Percentiles rank a stretch among this genome's conserved stretches.
Evolutionary conservation across 2,888 invertebrate species (phyloP).

Genomic region (Aethes cnicana): DNA sequence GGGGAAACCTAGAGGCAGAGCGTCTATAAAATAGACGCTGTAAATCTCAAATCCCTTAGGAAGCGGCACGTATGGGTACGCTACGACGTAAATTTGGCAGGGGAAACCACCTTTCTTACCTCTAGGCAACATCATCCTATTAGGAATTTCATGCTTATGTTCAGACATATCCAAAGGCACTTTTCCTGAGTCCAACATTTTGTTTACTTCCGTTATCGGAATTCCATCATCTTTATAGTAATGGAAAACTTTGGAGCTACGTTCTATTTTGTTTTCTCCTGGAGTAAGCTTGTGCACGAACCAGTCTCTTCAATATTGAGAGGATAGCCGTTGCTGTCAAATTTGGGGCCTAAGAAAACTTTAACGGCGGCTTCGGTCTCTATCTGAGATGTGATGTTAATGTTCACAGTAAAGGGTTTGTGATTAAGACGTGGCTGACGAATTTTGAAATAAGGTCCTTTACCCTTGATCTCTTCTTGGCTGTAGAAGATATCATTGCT

Average conservation of each 20-base stretch:
- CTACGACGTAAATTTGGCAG: conserved; percentile 84
- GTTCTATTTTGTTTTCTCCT: conserved; percentile 81
- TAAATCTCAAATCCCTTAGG: conserved; percentile 54
- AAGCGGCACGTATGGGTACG: conserved; percentile 77
- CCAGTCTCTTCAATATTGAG: conserved; percentile 62
- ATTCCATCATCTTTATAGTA: conserved; percentile 79
- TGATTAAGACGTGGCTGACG: conserved; percentile 84
- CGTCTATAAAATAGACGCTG: conserved; percentile 63
- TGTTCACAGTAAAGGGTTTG: conserved; percentile 82
- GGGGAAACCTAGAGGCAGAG: conserved; percentile 81
- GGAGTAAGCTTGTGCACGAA: conserved; percentile 75
- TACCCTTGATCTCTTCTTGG: conserved; percentile 45
- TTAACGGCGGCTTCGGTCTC: conserved; percentile 73
- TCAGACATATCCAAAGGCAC: conserved; percentile 79
- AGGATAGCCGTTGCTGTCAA: conserved; percentile 67
- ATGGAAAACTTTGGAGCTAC: conserved; percentile 81
- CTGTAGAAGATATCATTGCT: conserved; percentile 35
- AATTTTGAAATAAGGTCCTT: conserved; percentile 55
- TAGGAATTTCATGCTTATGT: conserved; percentile 84
- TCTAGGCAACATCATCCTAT: conserved; percentile 87
- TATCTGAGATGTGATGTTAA: conserved; percentile 76
- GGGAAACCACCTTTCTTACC: conserved; percentile 86
- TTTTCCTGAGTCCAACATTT: conserved; percentile 76
- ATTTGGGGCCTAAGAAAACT: conserved; percentile 85
- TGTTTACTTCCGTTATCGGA: conserved; percentile 41